A percentile compares a stretch with the other conserved stretches of the same genome.
phyloP scores from a whole-genome alignment of 2,113 vertebrate species.

The Pica pica region DNA sequence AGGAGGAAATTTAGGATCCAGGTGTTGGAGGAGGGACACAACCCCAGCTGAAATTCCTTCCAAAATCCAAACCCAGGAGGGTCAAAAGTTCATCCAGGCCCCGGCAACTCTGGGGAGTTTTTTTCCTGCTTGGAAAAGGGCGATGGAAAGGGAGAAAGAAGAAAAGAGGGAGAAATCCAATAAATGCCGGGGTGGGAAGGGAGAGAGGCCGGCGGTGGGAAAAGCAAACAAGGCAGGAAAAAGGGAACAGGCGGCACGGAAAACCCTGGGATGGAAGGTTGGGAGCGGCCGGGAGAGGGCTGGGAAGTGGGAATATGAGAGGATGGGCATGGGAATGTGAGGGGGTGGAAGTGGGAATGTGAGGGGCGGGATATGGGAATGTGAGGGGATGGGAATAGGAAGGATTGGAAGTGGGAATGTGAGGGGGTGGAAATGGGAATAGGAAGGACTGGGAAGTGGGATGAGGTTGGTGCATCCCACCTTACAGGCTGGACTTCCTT shows the following conservation, averaged over 20 bases:
- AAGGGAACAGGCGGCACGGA: not conserved
- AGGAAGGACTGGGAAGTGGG: not conserved
- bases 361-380: not conserved
- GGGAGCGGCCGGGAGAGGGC: not conserved
- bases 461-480: not conserved
- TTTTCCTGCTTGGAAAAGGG: constrained; percentile 11
- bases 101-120: fast-evolving
- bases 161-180: constrained; percentile 39
- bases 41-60: not conserved
- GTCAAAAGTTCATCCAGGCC: constrained; percentile 30
- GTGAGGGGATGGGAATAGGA: not conserved
- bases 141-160: constrained; percentile 26
- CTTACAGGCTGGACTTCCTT: not conserved
- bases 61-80: not conserved
- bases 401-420: not conserved
- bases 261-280: not conserved
- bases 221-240: constrained; percentile 44
- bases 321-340: not conserved
- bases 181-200: constrained; percentile 29
- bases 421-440: not conserved
- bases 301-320: fast-evolving
- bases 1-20: not conserved
- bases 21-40: not conserved
- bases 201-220: constrained; percentile 42
- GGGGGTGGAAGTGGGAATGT: not conserved